Percentiles rank a stretch among this genome's conserved stretches.
Evolutionary conservation across 2,797 vertebrate species (phyloP).

Genomic region (Rhabdophis nuchalis): DNA sequence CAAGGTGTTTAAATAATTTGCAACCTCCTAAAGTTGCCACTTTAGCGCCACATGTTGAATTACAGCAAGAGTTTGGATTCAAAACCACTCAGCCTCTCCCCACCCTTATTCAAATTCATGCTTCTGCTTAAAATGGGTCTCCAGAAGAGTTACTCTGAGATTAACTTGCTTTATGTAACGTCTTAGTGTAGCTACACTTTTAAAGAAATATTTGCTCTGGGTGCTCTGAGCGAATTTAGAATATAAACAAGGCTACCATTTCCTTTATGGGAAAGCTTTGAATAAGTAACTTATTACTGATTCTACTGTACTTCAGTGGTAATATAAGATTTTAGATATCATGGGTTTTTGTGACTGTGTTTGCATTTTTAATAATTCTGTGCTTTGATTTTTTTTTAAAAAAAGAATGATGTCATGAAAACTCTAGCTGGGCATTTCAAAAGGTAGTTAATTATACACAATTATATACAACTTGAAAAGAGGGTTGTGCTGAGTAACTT

Average conservation of each 20-base stretch:
- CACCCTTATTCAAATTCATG: slow-evolving; percentile 1
- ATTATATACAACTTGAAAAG: neutral
- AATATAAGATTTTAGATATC: neutral
- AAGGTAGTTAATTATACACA: neutral
- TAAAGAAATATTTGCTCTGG: neutral
- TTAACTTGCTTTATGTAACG: neutral
- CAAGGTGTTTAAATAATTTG: slow-evolving; percentile 15
- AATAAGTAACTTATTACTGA: neutral
- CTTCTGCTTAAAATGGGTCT: slow-evolving; percentile 3
- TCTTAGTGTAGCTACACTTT: neutral
- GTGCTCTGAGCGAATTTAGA: neutral
- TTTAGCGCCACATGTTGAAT: slow-evolving; percentile 15
- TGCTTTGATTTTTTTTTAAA: neutral
- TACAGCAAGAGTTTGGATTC: slow-evolving; percentile 26
- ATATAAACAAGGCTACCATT: neutral
- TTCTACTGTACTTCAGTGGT: neutral
- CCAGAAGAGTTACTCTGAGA: neutral
- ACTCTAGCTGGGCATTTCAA: neutral
- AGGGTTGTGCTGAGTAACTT: neutral
- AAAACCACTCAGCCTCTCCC: slow-evolving; percentile 15
- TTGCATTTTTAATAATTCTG: neutral
- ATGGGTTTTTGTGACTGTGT: neutral
- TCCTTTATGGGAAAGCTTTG: neutral
- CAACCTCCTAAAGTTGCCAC: slow-evolving; percentile 20
- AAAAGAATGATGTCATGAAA: neutral